Base-by-base conservation (phyloP, 2,113 vertebrate genomes). In the Coracopsis vasa region DNA sequence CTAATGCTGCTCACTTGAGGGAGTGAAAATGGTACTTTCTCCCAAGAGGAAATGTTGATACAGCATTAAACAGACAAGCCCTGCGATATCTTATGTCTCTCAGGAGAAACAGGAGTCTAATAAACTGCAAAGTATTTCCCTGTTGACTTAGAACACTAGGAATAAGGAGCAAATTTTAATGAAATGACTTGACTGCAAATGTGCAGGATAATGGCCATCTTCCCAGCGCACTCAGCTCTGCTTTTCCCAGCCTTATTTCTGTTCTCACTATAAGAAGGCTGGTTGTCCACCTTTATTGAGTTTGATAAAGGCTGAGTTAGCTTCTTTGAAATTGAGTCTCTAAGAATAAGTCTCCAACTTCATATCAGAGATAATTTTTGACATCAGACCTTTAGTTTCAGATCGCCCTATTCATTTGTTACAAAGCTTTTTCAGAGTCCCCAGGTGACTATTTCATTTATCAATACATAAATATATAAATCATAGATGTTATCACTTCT, bases 1-100 rank as follows among this genome's bases (percentile, higher is more conserved):
- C 92, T 94, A 93, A 95, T 93, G 92, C 95, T 97, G 82, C 85
- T 97, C 90, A 95, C 87, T 94, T 96, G 94, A 88, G 94, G 65
- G 86, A 92, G 45, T 92, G 88, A 94, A 97, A 97, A 97, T 87
- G 84, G 61, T 95, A 74, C 95, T 75, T 74, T 95, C 64, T 90
- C 87, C 83, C 92, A 37, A 61, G 87, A 75, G 85, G 51, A 94
- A 85, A 80, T 29, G 80, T 84, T 88, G 71, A 97, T 97, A 86
- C 58, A 86, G 73, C 88, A 71, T 94, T 95, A 97, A 97, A 81
- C 62, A 92, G 97, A 96, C 93, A 94, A 94, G 56, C 47, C 50
- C 72, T 94, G 16, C 91, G 88, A 93, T 95, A 95, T 80, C 37
- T 51, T 70, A 1, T 56, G 60, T 88, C 80, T 97, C 94, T 80